Percentiles rank a stretch among this genome's conserved stretches.
These are phyloP conservation scores for Oncorhynchus masou DNA, from an alignment of 2,113 vertebrate genomes.

Conservation along the genomic window DNA sequence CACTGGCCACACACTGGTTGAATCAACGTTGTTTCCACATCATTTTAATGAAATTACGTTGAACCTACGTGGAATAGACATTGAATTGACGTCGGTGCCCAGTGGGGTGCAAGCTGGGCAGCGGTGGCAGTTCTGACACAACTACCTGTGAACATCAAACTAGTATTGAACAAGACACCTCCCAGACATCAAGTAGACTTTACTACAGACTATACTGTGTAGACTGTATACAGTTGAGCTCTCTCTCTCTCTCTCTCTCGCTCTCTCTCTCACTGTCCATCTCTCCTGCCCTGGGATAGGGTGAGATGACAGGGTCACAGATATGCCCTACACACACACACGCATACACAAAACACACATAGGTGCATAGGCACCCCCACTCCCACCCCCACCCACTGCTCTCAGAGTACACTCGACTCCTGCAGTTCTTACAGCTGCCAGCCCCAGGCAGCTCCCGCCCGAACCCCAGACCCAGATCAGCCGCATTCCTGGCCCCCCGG, in stretches of 20 bases:
- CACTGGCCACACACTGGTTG: too few species aligned
- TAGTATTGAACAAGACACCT: too few species aligned
- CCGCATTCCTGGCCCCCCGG: constrained; percentile 61
- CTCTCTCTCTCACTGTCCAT: background rate
- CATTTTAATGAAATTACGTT: too few species aligned
- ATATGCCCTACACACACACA: constrained; percentile 19
- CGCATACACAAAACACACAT: background rate
- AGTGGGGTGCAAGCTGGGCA: constrained; percentile 14
- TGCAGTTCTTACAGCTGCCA: constrained; percentile 55
- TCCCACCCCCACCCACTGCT: constrained; percentile 15
- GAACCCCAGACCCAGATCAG: constrained; percentile 54
- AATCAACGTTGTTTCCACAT: too few species aligned
- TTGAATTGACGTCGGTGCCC: too few species aligned
- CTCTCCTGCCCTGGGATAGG: constrained; percentile 9
- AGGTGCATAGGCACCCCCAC: background rate
- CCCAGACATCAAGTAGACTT: too few species aligned
- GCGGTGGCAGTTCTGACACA: too few species aligned
- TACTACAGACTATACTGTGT: constrained; percentile 9
- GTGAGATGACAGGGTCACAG: constrained; percentile 42
- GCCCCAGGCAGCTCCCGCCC: constrained; percentile 47
- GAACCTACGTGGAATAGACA: too few species aligned
- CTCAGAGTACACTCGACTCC: constrained; percentile 28
- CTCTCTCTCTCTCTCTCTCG: too few species aligned
- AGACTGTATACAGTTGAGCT: constrained; percentile 16
- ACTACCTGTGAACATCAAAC: too few species aligned